phyloP scores from a whole-genome alignment of 2,113 vertebrate species.

The Dasyprocta punctata region DNA sequence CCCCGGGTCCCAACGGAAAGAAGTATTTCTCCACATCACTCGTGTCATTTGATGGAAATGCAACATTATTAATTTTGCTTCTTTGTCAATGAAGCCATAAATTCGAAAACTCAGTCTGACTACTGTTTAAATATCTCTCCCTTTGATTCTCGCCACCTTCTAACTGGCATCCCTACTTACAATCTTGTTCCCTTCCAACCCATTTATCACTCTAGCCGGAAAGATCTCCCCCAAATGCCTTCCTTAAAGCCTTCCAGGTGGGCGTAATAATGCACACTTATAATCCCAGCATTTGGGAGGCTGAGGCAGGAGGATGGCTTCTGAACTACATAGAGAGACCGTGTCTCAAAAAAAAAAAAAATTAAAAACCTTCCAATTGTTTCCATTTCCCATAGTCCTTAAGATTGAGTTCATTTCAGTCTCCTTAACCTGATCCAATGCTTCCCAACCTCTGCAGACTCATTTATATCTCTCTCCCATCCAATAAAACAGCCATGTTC shows the following conservation, averaged over 20 bases:
- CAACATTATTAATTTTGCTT: not conserved
- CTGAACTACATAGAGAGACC: not conserved
- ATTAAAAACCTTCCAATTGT: no score
- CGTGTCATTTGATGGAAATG: not conserved
- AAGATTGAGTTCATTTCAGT: not conserved
- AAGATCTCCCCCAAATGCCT: not conserved
- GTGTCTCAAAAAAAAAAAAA: not conserved
- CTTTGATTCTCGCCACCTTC: not conserved
- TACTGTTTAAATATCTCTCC: not conserved
- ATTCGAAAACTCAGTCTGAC: not conserved
- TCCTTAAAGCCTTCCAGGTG: not conserved
- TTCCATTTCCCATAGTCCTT: not conserved
- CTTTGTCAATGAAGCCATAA: not conserved
- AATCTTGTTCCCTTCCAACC: not conserved
- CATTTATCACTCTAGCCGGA: rapidly evolving
- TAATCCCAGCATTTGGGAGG: not conserved
- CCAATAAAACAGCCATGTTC: not conserved
- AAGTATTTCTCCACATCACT: not conserved
- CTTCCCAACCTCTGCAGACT: not conserved
- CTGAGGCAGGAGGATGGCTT: not conserved
- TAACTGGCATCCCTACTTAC: not conserved
- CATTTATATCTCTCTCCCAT: not conserved
- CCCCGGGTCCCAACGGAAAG: not conserved
- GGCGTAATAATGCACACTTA: not conserved
- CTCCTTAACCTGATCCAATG: not conserved